A percentile compares a stretch with the other conserved stretches of the same genome.
phyloP scores from a whole-genome alignment of 2,797 vertebrate genomes.

The Peromyscus aztecus region DNA sequence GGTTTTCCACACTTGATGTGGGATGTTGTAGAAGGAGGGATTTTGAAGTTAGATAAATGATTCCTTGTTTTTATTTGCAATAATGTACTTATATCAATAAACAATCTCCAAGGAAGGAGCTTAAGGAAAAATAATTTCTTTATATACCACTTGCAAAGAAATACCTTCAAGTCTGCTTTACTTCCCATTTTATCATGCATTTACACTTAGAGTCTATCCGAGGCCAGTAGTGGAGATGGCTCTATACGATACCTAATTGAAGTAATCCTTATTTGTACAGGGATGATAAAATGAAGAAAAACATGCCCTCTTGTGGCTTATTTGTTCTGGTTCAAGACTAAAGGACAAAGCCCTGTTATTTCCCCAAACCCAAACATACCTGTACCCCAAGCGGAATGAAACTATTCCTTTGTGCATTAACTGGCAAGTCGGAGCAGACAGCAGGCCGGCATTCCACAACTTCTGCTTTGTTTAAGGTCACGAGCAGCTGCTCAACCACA shows the following conservation, averaged over 20 bases:
- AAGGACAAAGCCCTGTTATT: conserved; percentile 72
- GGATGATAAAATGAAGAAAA: conserved; percentile 84
- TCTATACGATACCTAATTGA: conserved; percentile 41
- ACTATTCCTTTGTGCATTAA: conserved; percentile 71
- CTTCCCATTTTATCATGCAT: neutral
- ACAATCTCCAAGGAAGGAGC: conserved; percentile 37
- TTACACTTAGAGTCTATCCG: neutral
- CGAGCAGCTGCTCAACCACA: conserved; percentile 69
- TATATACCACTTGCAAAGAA: neutral
- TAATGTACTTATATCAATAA: conserved; percentile 43
- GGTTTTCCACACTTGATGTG: conserved; percentile 52
- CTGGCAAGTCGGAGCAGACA: conserved; percentile 40
- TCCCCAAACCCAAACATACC: conserved; percentile 72
- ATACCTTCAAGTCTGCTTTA: conserved; percentile 44
- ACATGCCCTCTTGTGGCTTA: conserved; percentile 87
- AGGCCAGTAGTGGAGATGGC: neutral
- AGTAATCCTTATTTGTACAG: conserved; percentile 35
- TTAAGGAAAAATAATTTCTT: conserved; percentile 56
- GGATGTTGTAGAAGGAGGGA: neutral
- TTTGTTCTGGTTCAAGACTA: conserved; percentile 77
- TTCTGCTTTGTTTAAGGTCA: conserved; percentile 71
- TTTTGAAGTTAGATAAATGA: conserved; percentile 54
- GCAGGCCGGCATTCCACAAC: conserved; percentile 40
- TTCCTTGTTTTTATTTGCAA: conserved; percentile 14
- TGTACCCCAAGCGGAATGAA: conserved; percentile 69